Conservation (phyloP, 2,888 invertebrate species). For the Belgica antarctica region DNA sequence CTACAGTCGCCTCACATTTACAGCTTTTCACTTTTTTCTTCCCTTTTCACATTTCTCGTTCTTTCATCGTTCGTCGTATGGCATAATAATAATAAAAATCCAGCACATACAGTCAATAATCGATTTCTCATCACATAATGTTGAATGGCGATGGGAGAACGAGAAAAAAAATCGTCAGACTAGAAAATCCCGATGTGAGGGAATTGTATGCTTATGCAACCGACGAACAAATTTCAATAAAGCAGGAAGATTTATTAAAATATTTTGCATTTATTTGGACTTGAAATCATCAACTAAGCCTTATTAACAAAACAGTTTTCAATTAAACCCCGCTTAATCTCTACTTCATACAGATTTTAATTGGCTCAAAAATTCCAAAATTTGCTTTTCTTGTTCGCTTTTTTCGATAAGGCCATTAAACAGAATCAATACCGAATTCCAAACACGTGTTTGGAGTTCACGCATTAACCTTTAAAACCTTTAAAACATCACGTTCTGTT, state of each 20-base stretch:
- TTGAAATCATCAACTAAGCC: too few species aligned
- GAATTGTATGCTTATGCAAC: conserved; percentile 1
- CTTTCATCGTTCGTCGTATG: not conserved
- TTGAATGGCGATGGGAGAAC: not conserved
- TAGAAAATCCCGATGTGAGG: conserved; percentile 2
- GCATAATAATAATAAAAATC: conserved; percentile 38
- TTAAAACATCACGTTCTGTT: too few species aligned
- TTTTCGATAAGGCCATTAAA: too few species aligned
- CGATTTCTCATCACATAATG: conserved; percentile 35
- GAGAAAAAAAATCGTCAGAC: not conserved
- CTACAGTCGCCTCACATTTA: conserved; percentile 15
- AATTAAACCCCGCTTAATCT: too few species aligned
- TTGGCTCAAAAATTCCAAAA: too few species aligned
- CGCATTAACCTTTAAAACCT: too few species aligned
- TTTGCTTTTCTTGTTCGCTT: too few species aligned
- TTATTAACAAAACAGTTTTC: too few species aligned
- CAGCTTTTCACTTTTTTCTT: conserved; percentile 21
- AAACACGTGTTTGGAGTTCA: too few species aligned
- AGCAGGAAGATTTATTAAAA: not conserved
- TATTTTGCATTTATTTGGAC: too few species aligned
- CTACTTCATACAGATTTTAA: too few species aligned
- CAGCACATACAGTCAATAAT: conserved; percentile 40
- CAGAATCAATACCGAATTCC: too few species aligned
- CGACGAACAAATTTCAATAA: not conserved
- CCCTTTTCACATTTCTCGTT: not conserved